phyloP scores from a whole-genome alignment of 2,888 invertebrate species.

The Amphipoea lucens region DNA sequence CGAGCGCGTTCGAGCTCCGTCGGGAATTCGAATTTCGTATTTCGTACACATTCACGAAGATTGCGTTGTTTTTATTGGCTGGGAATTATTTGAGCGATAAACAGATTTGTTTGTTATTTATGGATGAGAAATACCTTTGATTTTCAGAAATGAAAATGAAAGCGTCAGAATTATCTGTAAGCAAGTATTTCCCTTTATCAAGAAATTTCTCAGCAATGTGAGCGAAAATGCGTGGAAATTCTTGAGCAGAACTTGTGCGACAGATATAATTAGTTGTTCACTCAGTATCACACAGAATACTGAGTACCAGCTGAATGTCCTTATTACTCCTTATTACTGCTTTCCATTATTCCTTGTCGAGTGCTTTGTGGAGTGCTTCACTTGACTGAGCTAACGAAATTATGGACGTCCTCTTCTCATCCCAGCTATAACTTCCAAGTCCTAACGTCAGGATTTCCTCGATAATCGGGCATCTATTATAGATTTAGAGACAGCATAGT shows the following conservation, averaged over 20 bases:
- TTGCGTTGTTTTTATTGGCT: slow-evolving; percentile 48
- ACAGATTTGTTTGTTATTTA: slow-evolving; percentile 30
- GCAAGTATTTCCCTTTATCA: neutral
- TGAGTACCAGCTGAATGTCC: slow-evolving; percentile 2
- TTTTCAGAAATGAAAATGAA: slow-evolving; percentile 16
- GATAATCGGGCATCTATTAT: neutral
- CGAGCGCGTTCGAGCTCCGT: slow-evolving; percentile 39
- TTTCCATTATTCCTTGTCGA: slow-evolving; percentile 12
- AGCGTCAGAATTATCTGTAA: neutral
- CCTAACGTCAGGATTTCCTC: neutral
- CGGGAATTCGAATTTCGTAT: slow-evolving; percentile 52
- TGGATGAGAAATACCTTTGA: slow-evolving; percentile 13
- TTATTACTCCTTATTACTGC: slow-evolving; percentile 15
- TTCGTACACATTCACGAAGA: slow-evolving; percentile 42
- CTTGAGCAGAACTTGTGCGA: slow-evolving; percentile 1
- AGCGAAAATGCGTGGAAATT: slow-evolving; percentile 13
- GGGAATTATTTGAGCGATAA: slow-evolving; percentile 34
- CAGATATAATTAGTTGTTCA: slow-evolving; percentile 6
- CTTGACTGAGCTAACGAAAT: neutral
- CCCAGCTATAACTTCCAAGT: neutral
- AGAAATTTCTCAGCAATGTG: neutral
- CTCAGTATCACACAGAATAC: slow-evolving; percentile 8
- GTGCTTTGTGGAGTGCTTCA: slow-evolving; percentile 3
- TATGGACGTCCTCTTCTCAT: neutral
- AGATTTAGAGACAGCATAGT: neutral